Conservation (phyloP, 2,113 vertebrate genomes). For the Tricholaema leucomelas region DNA sequence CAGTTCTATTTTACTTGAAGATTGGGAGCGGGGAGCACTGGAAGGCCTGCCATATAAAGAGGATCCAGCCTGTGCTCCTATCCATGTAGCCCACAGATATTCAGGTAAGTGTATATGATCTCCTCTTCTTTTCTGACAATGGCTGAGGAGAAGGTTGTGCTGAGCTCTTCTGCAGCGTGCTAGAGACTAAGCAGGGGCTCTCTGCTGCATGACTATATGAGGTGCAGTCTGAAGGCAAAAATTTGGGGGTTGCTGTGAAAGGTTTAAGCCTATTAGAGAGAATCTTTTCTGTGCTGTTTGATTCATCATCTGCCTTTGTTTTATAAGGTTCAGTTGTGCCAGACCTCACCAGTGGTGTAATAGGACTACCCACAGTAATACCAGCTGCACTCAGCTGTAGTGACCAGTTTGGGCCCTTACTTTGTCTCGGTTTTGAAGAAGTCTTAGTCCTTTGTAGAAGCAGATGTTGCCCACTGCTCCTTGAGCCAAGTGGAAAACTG, state of each 20-base stretch:
- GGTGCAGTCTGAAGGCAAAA: neutral
- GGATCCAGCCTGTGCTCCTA: neutral
- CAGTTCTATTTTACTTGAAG: constrained; percentile 11
- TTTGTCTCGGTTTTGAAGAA: neutral
- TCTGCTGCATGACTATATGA: rapidly evolving
- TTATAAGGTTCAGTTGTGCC: neutral
- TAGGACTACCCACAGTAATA: neutral
- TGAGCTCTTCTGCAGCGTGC: neutral
- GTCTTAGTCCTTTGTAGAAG: neutral
- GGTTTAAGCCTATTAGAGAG: neutral
- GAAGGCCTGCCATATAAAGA: neutral
- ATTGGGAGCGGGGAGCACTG: neutral
- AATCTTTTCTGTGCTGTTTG: neutral
- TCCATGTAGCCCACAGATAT: neutral
- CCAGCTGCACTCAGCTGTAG: neutral
- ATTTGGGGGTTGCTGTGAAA: neutral
- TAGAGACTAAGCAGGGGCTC: neutral
- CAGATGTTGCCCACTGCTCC: neutral
- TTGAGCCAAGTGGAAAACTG: neutral
- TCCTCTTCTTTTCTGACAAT: neutral
- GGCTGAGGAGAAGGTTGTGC: neutral
- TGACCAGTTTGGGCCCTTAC: neutral
- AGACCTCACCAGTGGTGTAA: neutral
- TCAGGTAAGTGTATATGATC: neutral
- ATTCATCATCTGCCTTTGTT: neutral